These are phyloP conservation scores for Oxyruncus cristatus DNA, from an alignment of 2,113 vertebrate species.

Conservation along the genomic window DNA sequence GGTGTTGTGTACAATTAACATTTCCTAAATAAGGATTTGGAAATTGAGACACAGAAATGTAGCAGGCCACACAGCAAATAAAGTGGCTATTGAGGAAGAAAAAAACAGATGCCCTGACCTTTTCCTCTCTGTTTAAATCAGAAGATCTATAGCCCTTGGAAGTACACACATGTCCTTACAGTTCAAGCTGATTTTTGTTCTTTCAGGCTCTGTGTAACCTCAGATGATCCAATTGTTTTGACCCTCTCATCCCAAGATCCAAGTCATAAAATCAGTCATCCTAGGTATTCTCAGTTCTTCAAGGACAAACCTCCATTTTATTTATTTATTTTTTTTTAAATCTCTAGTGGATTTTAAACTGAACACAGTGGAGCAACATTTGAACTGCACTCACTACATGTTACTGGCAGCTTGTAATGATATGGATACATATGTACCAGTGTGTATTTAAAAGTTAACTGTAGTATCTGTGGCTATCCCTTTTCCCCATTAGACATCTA, in stretches of 20 bases:
- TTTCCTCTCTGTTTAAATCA: neutral
- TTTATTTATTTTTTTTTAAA: neutral
- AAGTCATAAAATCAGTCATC: neutral
- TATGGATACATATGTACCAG: neutral
- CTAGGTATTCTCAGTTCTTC: neutral
- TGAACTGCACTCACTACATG: slow-evolving; percentile 7
- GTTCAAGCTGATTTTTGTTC: neutral
- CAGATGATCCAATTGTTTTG: neutral
- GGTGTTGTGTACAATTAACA: neutral
- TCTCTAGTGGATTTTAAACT: neutral
- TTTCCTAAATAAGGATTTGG: neutral
- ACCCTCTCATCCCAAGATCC: neutral
- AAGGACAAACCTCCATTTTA: neutral
- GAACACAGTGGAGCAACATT: neutral
- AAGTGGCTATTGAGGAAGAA: neutral
- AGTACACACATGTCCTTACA: neutral
- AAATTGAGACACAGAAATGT: neutral
- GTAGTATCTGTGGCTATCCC: neutral
- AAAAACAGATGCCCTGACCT: neutral
- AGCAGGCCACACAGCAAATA: neutral
- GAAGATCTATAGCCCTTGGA: neutral
- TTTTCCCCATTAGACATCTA: slow-evolving; percentile 6
- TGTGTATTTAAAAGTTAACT: neutral
- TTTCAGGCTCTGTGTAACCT: neutral
- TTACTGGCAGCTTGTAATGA: slow-evolving; percentile 1